Base-by-base conservation (phyloP, 2,888 invertebrate species). In the Odontocerum albicorne region DNA sequence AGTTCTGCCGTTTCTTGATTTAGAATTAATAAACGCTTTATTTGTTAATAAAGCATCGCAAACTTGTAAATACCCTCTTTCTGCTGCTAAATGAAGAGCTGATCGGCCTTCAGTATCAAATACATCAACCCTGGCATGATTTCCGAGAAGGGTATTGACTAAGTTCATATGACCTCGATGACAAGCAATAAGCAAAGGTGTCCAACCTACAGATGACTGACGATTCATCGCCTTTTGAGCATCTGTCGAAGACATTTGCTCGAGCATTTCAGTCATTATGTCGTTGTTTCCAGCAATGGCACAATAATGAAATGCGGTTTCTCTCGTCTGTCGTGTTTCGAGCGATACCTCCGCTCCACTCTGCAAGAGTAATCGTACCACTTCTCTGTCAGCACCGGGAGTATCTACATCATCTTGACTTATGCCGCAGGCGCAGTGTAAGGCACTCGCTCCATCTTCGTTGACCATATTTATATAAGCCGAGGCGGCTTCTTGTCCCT, bases 21-120 rank as follows among this genome's bases (percentile, higher is more conserved):
- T 97, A 12, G 96, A 96, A 74, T 99, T 99, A 61, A 99, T 98
- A 72, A 98, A 99, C 1, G 99, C 98, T 74, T 98, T 98, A 74
- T 96, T 90, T 44, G 92, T 88, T 33, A 99, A 79, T 46, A 99
- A 76, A 1, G 84, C 93, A 77, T 92, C 92, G 72, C 92, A 92
- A 1, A 92, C 92, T 77, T 89, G 85, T 64, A 96, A 79, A 68
- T 88, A 96, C 2, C 97, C 97, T 66, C 90, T 89, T 72, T 97
- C 96, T 1, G 96, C 95, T 10, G 96, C 96, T 64, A 97, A 76
- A 72, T 98, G 97, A 44, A 98, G 80, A 0, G 97, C 97, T 2
- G 97, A 97, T 66, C 97, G 79, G 22, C 93, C 93, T 73, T 98
- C 97, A 62, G 87, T 88, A 70, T 99, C 99, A 71, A 99, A 99